Evolutionary conservation across 2,888 invertebrate genomes (phyloP), one percentile per base, ranked within the genome.

Genomic region (Cistogaster globosa): DNA sequence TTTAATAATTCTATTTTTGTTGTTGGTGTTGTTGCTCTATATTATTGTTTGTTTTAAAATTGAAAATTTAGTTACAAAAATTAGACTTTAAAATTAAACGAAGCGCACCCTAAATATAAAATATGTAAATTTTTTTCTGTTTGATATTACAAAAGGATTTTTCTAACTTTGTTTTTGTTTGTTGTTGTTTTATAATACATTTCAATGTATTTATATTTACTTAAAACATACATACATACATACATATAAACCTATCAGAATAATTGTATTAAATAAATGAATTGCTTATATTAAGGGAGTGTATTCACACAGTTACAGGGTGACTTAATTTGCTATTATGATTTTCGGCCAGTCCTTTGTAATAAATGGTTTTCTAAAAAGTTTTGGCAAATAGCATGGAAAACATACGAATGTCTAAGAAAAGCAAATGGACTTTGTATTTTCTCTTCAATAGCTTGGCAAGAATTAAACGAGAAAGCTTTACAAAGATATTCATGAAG

Each of bases 81-180:
- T 42, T 74, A 38, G 36, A 65, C 32, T 62, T 75, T 36, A 68
- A 69, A 65, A 75, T 69, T 69, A 65, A 82, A 60, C 78, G 78
- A 79, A 75, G 60, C 82, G 71, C 63, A 69, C 67, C 53, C 18
- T 80, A 45, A 60, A 72, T 32, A 72, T 22, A 60, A 79, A 85
- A 85, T 85, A 85, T 85, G 82, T 48, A 48, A 81, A 85, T 85
- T 82, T 32, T n/a, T 79, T 63, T 63, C 45, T 48, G 36, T 36
- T 22, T 32, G 12, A 11, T 16, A 22, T 36, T 22, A 36, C 20
- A n/a, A 58, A 58, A 67, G 32, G n/a, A 18, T 65, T 55, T 42
- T 55, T 45, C 67, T 51, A 22, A 42, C 5, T 45, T n/a, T 80
- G 75, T n/a, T n/a, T n/a, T n/a, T n/a, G 58, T 69, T 75, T 75